Conservation (phyloP, 2,888 invertebrate genomes). For the Holacanthella duospinosa region DNA sequence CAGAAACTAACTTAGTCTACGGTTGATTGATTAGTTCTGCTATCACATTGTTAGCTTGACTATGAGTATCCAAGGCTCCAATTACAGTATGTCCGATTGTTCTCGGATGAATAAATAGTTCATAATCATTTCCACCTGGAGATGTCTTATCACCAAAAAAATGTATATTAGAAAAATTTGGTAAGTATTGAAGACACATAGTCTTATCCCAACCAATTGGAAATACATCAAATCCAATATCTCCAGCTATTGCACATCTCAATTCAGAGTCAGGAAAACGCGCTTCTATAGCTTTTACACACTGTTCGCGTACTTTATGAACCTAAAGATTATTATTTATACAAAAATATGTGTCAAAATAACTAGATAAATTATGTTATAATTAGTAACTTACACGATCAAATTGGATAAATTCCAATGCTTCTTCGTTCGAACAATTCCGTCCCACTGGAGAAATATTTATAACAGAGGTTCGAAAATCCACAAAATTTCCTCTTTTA, state of each 20-base stretch:
- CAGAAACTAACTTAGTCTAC: too few species aligned
- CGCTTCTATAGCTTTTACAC: slow-evolving; percentile 67
- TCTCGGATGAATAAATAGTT: slow-evolving; percentile 73
- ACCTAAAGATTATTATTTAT: too few species aligned
- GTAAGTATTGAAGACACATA: slow-evolving; percentile 68
- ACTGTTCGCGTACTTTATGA: slow-evolving; percentile 65
- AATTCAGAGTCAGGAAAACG: slow-evolving; percentile 69
- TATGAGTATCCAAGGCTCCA: slow-evolving; percentile 78
- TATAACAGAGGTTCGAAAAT: too few species aligned
- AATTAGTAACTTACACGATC: too few species aligned
- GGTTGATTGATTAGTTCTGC: too few species aligned
- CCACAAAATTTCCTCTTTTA: too few species aligned
- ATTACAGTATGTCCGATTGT: slow-evolving; percentile 79
- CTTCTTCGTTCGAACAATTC: too few species aligned
- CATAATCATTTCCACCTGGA: slow-evolving; percentile 89
- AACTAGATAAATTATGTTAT: too few species aligned
- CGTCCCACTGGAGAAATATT: too few species aligned
- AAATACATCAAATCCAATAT: slow-evolving; percentile 96
- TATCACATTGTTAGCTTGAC: too few species aligned
- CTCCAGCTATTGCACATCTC: slow-evolving; percentile 86
- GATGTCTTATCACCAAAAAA: slow-evolving; percentile 96
- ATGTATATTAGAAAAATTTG: slow-evolving; percentile 71
- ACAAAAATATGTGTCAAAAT: too few species aligned
- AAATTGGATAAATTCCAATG: too few species aligned
- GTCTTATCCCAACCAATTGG: slow-evolving; percentile 96